A percentile compares a stretch with the other conserved stretches of the same genome.
Evolutionary conservation across 37 sponge, comb jelly and placozoan species (phyloP).

Genomic region (Bolinopsis microptera): DNA sequence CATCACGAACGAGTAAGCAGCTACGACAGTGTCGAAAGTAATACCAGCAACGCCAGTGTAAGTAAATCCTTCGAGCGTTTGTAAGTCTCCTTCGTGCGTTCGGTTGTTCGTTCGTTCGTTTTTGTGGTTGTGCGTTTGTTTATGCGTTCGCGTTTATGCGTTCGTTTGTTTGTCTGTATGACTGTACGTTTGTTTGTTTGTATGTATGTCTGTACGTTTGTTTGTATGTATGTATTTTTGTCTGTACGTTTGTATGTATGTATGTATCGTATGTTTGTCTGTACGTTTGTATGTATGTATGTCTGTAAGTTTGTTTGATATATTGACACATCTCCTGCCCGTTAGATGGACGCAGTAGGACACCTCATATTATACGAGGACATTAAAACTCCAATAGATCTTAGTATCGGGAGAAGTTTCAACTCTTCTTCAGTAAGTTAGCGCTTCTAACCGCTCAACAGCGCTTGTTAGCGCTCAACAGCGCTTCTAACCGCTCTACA

Average conservation of each 20-base stretch:
- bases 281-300: background rate
- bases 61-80: no score
- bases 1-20: conserved; percentile 64
- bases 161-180: background rate
- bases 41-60: conserved; percentile 28
- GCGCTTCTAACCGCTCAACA: no score
- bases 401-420: conserved; percentile 23
- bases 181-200: background rate
- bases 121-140: background rate
- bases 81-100: background rate
- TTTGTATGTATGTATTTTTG: background rate
- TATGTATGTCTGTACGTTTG: background rate
- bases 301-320: background rate
- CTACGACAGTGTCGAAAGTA: conserved; percentile 62
- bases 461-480: no score
- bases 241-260: background rate
- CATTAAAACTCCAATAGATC: conserved; percentile 21
- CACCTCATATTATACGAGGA: conserved; percentile 29
- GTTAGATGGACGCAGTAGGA: no score
- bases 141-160: background rate
- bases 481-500: no score
- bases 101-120: background rate
- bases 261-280: background rate
- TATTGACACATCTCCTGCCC: background rate
- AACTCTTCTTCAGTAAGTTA: background rate